Base-by-base conservation (phyloP, 1,140 invertebrate genomes). In the Drosophila funebris region DNA sequence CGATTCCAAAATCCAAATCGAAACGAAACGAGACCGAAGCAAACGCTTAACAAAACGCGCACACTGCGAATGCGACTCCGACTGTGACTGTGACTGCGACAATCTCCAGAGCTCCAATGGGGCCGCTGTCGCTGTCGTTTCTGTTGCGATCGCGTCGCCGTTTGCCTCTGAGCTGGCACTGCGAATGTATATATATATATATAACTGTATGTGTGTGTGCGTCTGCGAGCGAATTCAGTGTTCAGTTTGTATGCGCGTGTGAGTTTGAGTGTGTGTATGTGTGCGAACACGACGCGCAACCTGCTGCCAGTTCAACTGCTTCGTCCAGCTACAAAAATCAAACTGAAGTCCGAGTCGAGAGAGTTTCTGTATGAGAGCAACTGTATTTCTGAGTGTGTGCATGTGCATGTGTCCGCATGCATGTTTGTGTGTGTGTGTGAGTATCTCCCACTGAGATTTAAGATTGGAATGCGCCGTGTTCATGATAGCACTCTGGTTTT, bases 401-500 rank as follows among this genome's bases (percentile, higher is more conserved):
- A 18, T 58, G 20, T 20, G 54, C 24, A 13, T 53, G 29, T 22
- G 4, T 50, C 11, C 60, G 50, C n/a, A n/a, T n/a, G n/a, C n/a
- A n/a, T n/a, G n/a, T 58, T 14, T 22, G 46, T 60, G n/a, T 53
- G 22, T 27, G 53, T 43, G 48, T 80, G 31, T 64, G 62, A 58
- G 78, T 80, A 72, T 81, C 78, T 80, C 78, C 78, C 70, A 81
- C 74, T 73, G 83, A 81, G 83, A 88, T 88, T 88, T 82, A 78
- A 88, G 83, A 88, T 88, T 87, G 82, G 84, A 88, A 88, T 88
- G 78, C 76, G 81, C 68, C 72, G 58, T 73, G 43, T 66, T 63
- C 73, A 67, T 70, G 78, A 79, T 77, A 79, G 56, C 64, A 56
- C 24, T 60, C 54, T 33, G 27, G 27, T 37, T 63, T 54, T 22